These are phyloP conservation scores for Cactoblastis cactorum DNA, from an alignment of 2,888 invertebrate species.

Conservation along the genomic window DNA sequence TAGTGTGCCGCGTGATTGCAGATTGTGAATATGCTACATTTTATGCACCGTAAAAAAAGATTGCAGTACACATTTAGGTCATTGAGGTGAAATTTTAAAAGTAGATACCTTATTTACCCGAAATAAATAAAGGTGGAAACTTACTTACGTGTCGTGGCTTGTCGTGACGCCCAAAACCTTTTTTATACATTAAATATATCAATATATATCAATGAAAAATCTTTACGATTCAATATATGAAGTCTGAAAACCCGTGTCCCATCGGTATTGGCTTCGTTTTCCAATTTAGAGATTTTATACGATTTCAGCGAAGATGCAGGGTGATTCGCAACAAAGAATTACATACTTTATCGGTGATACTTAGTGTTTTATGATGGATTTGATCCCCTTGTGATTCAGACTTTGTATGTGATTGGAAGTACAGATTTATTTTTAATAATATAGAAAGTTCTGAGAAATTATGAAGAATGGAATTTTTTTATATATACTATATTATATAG, in stretches of 20 bases:
- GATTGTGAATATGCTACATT: slow-evolving; percentile 1
- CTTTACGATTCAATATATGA: neutral
- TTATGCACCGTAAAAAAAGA: neutral
- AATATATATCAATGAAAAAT: too few species aligned
- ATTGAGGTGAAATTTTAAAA: neutral
- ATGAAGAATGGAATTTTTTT: too few species aligned
- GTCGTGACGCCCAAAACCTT: too few species aligned
- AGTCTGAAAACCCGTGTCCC: neutral
- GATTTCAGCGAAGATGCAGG: slow-evolving; percentile 6
- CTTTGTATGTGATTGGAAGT: slow-evolving; percentile 4
- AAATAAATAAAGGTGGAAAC: too few species aligned
- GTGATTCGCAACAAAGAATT: slow-evolving; percentile 9
- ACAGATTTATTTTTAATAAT: neutral
- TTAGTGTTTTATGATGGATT: slow-evolving; percentile 9
- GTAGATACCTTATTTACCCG: neutral
- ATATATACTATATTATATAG: too few species aligned
- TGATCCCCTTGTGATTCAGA: neutral
- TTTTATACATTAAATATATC: too few species aligned
- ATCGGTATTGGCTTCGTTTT: neutral
- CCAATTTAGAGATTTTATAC: slow-evolving; percentile 5
- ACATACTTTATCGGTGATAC: slow-evolving; percentile 1
- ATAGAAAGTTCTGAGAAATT: too few species aligned
- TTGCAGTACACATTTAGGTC: neutral
- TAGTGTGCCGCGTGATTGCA: slow-evolving; percentile 1
- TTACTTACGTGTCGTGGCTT: too few species aligned